Evolutionary conservation across 2,888 invertebrate species (phyloP).

Genomic region (Sminthurides aquaticus): DNA sequence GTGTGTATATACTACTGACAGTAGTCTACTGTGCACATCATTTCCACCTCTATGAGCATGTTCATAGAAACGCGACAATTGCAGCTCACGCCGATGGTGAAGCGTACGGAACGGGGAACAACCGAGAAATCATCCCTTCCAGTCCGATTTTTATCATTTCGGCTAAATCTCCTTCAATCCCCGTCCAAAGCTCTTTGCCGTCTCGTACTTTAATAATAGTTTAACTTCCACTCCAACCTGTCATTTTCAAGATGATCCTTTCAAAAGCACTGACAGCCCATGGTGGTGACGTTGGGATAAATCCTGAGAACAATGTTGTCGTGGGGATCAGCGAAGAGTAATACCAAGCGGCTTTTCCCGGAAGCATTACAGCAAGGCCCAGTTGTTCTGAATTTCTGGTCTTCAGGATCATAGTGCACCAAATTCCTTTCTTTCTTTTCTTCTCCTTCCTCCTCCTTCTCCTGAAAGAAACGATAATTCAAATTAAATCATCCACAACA

Average conservation of each 20-base stretch:
- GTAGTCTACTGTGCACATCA: too few relatives aligned
- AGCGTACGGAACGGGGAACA: background rate
- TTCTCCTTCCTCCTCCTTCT: background rate
- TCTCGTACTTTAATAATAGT: too few relatives aligned
- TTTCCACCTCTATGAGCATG: too few relatives aligned
- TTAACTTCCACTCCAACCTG: too few relatives aligned
- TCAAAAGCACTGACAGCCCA: conserved; percentile 17
- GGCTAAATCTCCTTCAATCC: background rate
- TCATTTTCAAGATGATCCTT: background rate
- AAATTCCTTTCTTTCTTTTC: background rate
- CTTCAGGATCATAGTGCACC: background rate
- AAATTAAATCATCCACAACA: too few relatives aligned
- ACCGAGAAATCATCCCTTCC: background rate
- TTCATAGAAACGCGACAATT: too few relatives aligned
- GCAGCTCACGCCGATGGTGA: too few relatives aligned
- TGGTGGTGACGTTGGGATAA: conserved; percentile 19
- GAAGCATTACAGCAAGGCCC: conserved; percentile 10
- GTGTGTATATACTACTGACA: too few relatives aligned
- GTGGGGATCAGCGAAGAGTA: conserved; percentile 19
- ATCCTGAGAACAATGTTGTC: conserved; percentile 20
- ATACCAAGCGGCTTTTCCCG: conserved; percentile 15
- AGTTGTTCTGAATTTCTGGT: background rate
- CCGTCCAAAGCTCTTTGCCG: too few relatives aligned
- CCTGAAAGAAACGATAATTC: background rate
- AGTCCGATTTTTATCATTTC: background rate